Evolutionary conservation across 2,888 invertebrate species (phyloP).

Genomic region (Drosophila greeni): DNA sequence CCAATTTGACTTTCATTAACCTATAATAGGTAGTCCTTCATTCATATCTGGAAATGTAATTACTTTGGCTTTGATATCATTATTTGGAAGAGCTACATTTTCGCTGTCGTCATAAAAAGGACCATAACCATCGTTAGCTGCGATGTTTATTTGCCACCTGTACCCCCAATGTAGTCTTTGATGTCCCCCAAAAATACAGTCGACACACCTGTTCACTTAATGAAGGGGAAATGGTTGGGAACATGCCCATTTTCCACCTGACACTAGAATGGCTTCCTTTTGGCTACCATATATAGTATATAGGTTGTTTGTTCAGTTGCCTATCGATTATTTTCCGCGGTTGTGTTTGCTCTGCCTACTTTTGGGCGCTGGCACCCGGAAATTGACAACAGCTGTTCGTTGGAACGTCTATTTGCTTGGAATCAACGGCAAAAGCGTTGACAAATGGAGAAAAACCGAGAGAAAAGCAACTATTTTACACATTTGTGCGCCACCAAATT

Average conservation of each 20-base stretch:
- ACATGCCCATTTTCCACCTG: constrained; percentile 5
- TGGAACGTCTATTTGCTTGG: constrained; percentile 43
- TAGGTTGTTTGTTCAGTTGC: constrained; percentile 40
- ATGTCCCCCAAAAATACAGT: constrained; percentile 17
- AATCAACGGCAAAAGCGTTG: constrained; percentile 45
- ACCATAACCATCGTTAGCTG: constrained; percentile 7
- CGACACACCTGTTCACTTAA: constrained; percentile 32
- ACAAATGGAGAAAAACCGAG: constrained; percentile 45
- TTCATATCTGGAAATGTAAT: constrained; percentile 13
- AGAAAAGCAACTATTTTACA: constrained; percentile 52
- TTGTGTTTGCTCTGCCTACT: constrained; percentile 39
- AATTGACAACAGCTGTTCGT: constrained; percentile 36
- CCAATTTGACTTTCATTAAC: neutral
- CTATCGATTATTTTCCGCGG: constrained; percentile 9
- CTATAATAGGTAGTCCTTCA: neutral
- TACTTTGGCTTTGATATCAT: constrained; percentile 17
- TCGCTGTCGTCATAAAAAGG: constrained; percentile 16
- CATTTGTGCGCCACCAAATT: constrained; percentile 60
- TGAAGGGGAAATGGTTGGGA: constrained; percentile 12
- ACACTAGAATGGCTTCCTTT: constrained; percentile 56
- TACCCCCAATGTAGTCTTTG: neutral
- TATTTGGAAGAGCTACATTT: neutral
- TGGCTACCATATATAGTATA: constrained; percentile 46
- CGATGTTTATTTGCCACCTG: constrained; percentile 34
- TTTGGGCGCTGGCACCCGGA: constrained; percentile 48